phyloP scores from a whole-genome alignment of 2,113 vertebrate species.

The Empidonax traillii region DNA sequence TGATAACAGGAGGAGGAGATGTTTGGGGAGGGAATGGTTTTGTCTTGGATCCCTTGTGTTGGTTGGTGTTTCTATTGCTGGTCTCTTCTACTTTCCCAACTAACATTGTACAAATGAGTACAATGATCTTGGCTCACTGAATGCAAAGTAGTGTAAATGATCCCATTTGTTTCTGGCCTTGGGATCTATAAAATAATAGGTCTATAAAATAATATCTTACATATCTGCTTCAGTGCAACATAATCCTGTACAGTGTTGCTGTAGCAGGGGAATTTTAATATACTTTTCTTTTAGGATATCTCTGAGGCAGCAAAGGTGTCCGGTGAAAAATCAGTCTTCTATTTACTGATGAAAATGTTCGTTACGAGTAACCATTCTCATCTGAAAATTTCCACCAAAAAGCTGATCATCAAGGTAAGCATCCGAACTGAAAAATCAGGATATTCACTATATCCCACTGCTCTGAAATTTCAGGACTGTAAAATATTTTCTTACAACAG shows the following conservation, averaged over 20 bases:
- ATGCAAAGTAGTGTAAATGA: neutral
- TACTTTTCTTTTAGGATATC: constrained; percentile 73
- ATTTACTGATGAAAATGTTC: constrained; percentile 94
- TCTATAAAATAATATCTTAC: neutral
- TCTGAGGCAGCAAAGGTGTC: constrained; percentile 67
- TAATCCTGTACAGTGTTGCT: neutral
- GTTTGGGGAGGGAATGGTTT: neutral
- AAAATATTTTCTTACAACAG: neutral
- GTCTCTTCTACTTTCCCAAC: neutral
- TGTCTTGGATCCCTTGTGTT: neutral
- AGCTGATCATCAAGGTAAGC: constrained; percentile 88
- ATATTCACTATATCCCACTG: neutral
- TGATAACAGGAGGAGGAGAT: neutral
- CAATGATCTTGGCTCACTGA: neutral
- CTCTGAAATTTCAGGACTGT: neutral
- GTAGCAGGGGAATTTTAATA: neutral
- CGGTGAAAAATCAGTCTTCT: constrained; percentile 88
- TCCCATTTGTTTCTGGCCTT: neutral
- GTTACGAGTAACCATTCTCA: constrained; percentile 79
- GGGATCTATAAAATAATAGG: neutral
- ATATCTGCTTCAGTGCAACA: neutral
- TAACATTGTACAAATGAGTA: neutral
- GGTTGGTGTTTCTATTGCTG: neutral
- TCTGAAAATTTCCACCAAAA: constrained; percentile 82
- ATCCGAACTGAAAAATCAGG: neutral